These are phyloP conservation scores for Argyresthia albistria DNA, from an alignment of 2,888 invertebrate genomes.

Conservation along the genomic window DNA sequence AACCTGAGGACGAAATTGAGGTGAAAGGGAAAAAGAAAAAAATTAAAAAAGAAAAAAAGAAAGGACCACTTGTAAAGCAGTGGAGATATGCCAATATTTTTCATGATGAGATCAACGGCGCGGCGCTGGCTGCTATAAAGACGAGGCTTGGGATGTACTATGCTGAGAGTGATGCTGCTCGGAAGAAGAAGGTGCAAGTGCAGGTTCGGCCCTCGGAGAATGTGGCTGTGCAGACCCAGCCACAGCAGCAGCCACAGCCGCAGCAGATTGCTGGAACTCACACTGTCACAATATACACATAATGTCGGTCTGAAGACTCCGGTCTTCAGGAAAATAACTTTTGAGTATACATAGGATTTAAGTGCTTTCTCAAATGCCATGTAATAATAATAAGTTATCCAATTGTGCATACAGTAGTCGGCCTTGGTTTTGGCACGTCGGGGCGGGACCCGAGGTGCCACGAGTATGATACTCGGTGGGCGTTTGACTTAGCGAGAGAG, in stretches of 20 bases:
- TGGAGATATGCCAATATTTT: slow-evolving; percentile 72
- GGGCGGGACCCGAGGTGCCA: too few species aligned
- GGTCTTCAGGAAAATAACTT: not conserved
- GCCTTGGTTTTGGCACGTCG: too few species aligned
- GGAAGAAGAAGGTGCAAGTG: slow-evolving; percentile 56
- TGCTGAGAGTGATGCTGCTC: slow-evolving; percentile 61
- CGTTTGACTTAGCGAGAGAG: too few species aligned
- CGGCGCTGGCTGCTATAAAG: slow-evolving; percentile 65
- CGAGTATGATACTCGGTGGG: too few species aligned
- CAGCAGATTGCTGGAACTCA: slow-evolving; percentile 47
- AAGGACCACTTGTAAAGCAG: slow-evolving; percentile 64
- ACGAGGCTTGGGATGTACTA: slow-evolving; percentile 66
- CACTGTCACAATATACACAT: slow-evolving; percentile 53
- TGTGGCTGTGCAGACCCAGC: slow-evolving; percentile 34
- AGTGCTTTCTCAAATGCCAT: not conserved
- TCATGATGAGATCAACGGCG: slow-evolving; percentile 69
- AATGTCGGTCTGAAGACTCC: not conserved
- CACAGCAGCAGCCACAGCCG: slow-evolving; percentile 24
- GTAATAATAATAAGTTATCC: not conserved
- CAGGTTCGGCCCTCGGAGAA: slow-evolving; percentile 27
- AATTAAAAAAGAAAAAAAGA: slow-evolving; percentile 53
- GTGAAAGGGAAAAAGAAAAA: slow-evolving; percentile 32
- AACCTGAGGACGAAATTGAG: slow-evolving; percentile 23
- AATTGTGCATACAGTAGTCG: too few species aligned
- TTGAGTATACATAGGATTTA: not conserved